Base-by-base conservation (phyloP, 2,888 invertebrate genomes). In the Campoplex nolae region DNA sequence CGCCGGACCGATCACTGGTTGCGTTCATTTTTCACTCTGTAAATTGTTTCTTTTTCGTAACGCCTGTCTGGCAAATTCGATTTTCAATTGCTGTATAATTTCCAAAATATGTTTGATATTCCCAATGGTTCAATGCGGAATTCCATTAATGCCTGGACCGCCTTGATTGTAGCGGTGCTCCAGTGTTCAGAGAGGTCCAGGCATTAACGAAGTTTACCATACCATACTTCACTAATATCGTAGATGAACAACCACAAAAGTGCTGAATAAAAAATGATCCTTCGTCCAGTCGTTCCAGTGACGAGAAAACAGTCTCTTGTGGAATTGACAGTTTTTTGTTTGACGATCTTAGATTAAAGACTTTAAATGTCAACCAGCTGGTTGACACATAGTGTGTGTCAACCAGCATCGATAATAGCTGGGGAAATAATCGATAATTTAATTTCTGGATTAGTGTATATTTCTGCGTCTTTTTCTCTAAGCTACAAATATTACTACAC, bases 1-100 rank as follows among this genome's bases (percentile, higher is more conserved):
- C 38, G 32, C n/a, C 62, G 18, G 62, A 18, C 48, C n/a, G 18
- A 68, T 79, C 28, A 58, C 32, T n/a, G 48, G 71, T 42, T 35
- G 16, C 35, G 13, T 11, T 35, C 62, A 38, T 71, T 48, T 65
- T 3, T 67, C 38, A 16, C n/a, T 9, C 1, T 42, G 9, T 0
- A 16, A 48, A n/a, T 35, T 45, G 0, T 65, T 77, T 48, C 48
- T 32, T 28, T 4, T 18, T 70, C 32, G 16, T 38, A 35, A 38
- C 67, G 11, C 18, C 67, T 67, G 28, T 9, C 13, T 58, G 1
- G 58, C 58, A 58, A 58, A 13, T 58, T 13, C 0, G 13, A 58
- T 58, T 32, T 58, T 58, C 11, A 3, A 28, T 28, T 28, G 13
- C 4, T 28, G 1, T 28, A 0, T 13, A 51, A 6, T n/a, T 3